phyloP scores from a whole-genome alignment of 1,140 invertebrate genomes.

The Trichoplusia ni region DNA sequence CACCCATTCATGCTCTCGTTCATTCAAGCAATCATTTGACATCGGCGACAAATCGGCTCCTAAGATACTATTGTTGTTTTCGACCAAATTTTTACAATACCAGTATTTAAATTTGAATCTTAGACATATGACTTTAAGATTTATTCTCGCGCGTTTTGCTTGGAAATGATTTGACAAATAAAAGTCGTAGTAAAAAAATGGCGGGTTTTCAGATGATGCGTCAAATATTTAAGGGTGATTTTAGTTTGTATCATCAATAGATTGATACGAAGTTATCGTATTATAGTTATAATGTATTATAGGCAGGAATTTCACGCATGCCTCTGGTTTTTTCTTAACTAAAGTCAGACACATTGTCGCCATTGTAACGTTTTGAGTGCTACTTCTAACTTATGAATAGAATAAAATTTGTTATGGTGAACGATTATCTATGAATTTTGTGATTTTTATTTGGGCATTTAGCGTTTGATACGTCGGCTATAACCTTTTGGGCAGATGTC shows the following conservation, averaged over 20 bases:
- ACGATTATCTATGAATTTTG: conserved; percentile 54
- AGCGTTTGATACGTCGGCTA: conserved; percentile 42
- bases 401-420: conserved; percentile 58
- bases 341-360: conserved; percentile 54
- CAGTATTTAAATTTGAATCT: not conserved
- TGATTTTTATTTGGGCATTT: conserved; percentile 49
- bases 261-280: conserved; percentile 63
- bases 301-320: conserved; percentile 65
- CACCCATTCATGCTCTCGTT: conserved; percentile 49
- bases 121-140: conserved; percentile 5
- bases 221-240: not conserved
- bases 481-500: conserved; percentile 36
- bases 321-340: conserved; percentile 51
- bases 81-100: not conserved
- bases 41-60: conserved; percentile 64
- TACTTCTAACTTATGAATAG: conserved; percentile 51
- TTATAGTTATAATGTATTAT: conserved; percentile 66
- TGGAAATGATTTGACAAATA: not conserved
- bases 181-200: not conserved
- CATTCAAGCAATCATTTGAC: conserved; percentile 59
- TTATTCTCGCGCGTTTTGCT: not conserved
- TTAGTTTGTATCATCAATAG: not conserved
- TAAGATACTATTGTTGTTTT: conserved; percentile 41
- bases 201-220: not conserved
- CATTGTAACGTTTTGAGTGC: conserved; percentile 47